Conservation (phyloP, 2,888 invertebrate genomes). For the Toxonevra muliebris region DNA sequence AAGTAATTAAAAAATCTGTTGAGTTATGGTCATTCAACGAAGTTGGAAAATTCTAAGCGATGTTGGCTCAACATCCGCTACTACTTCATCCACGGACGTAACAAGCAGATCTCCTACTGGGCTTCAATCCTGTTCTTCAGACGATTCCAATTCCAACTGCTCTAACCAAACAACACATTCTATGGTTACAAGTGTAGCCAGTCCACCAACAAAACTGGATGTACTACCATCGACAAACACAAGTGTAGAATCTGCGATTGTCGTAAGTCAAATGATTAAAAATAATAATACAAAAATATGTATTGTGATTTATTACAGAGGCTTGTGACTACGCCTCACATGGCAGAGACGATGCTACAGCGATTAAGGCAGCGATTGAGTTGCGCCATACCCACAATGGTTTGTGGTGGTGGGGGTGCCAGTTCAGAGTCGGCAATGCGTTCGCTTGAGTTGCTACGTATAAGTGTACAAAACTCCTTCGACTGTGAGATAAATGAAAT, state of each 20-base stretch:
- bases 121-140: constrained; percentile 53
- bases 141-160: constrained; percentile 64
- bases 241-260: constrained; percentile 29
- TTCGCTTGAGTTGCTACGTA: constrained; percentile 70
- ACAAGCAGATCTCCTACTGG: constrained; percentile 54
- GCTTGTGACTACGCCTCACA: constrained; percentile 60
- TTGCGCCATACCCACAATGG: constrained; percentile 46
- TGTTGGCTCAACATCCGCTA: constrained; percentile 46
- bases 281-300: no score
- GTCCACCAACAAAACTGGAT: constrained; percentile 35
- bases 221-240: constrained; percentile 17
- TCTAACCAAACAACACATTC: constrained; percentile 63
- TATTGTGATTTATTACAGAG: constrained; percentile 45
- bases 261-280: constrained; percentile 27
- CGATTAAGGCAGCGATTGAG: constrained; percentile 59
- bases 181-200: constrained; percentile 54
- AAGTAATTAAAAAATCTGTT: no score
- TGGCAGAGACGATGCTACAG: constrained; percentile 60
- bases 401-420: constrained; percentile 47
- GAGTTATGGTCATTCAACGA: constrained; percentile 63
- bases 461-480: constrained; percentile 70
- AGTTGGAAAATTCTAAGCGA: constrained; percentile 63
- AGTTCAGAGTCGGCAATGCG: constrained; percentile 61
- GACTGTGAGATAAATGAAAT: constrained; percentile 71
- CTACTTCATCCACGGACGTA: constrained; percentile 38